A percentile compares a stretch with the other conserved stretches of the same genome.
Conservation (phyloP, 2,888 invertebrate species). For the Pachymerium ferrugineum region DNA sequence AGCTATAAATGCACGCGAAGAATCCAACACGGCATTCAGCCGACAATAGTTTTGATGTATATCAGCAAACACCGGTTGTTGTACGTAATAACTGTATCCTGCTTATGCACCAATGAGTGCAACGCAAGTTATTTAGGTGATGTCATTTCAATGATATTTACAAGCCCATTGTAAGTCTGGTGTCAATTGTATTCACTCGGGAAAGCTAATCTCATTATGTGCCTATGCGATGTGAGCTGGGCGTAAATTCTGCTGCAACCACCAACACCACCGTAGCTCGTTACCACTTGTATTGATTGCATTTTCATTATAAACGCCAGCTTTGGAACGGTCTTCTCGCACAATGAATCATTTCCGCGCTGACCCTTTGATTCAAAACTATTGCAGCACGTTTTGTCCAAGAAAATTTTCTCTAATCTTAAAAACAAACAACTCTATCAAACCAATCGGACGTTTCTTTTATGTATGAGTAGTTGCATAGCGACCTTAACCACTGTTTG, state of each 20-base stretch:
- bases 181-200: slow-evolving; percentile 6
- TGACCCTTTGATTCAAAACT: not conserved
- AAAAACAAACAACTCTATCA: not conserved
- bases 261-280: slow-evolving; percentile 1
- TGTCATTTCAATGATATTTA: slow-evolving; percentile 6
- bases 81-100: no score
- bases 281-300: slow-evolving; percentile 18
- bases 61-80: no score
- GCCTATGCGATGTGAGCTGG: not conserved
- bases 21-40: no score
- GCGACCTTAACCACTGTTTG: no score
- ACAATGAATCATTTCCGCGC: not conserved
- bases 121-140: not conserved
- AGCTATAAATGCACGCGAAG: no score
- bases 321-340: slow-evolving; percentile 1
- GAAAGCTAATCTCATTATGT: slow-evolving; percentile 15
- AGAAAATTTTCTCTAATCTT: not conserved
- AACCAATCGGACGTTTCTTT: no score
- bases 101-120: not conserved
- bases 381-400: no score
- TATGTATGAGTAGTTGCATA: no score
- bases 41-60: no score
- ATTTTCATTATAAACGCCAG: not conserved
- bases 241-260: slow-evolving; percentile 5
- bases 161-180: not conserved